Conservation (phyloP, 2,113 vertebrate genomes). For the Lagopus muta region DNA sequence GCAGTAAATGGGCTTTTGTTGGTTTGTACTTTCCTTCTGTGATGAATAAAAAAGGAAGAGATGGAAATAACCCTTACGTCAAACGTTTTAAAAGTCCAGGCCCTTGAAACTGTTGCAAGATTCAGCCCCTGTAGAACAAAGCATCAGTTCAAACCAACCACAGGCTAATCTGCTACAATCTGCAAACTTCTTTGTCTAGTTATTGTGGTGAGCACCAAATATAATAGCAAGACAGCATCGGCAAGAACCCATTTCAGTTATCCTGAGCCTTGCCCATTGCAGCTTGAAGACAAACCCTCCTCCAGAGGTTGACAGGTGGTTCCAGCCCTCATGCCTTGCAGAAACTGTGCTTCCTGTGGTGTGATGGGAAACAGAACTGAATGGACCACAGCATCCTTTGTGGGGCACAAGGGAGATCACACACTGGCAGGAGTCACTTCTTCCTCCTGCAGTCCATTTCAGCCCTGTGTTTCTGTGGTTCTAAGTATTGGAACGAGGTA, state of each 20-base stretch:
- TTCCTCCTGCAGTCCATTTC: background rate
- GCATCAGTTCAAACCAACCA: background rate
- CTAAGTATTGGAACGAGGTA: background rate
- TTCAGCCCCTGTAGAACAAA: background rate
- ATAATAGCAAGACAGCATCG: background rate
- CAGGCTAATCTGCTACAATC: background rate
- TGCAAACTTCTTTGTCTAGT: background rate
- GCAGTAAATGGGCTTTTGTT: background rate
- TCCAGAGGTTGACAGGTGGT: background rate
- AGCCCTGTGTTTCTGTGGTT: background rate
- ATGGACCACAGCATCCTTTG: background rate
- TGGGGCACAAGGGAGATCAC: background rate
- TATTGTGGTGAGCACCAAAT: background rate
- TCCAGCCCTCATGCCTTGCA: background rate
- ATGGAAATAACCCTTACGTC: background rate
- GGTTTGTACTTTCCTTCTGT: background rate
- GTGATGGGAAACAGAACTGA: rapidly evolving
- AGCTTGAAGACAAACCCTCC: background rate
- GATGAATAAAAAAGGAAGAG: background rate
- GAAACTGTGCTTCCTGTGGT: background rate
- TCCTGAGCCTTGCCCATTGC: rapidly evolving
- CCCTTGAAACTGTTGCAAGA: background rate
- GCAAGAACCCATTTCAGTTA: background rate
- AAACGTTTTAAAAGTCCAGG: background rate
- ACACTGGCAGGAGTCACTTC: background rate